Evolutionary conservation across 2,888 invertebrate species (phyloP), one percentile per base, ranked within the genome.

Genomic region (Axea sp.): DNA sequence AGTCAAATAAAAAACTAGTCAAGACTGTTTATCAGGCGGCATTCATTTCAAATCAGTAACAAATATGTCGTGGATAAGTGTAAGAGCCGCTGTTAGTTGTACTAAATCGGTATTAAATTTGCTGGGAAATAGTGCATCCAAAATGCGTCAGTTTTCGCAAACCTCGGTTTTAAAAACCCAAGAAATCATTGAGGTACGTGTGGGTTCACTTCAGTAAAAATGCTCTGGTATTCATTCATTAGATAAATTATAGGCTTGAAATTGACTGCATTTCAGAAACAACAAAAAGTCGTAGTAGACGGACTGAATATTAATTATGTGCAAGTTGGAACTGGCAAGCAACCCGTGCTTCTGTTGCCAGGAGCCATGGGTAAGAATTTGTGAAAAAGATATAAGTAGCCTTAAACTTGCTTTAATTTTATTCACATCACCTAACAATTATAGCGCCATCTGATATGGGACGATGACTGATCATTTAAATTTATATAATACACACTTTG

Each of bases 271-370:
- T 85, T 87, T 68, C 80, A 93, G 92, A 93, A 93, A 84, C 85
- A 90, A 14, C 43, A 37, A 17, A 92, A 91, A 86, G 87, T 93
- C 8, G 88, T 90, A 77, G 90, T 96, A 0, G 90, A 90, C 65
- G 90, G 90, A 4, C 81, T 90, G 26, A 87, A 89, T 11, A 89
- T 94, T 51, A 92, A 93, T 83, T 92, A 92, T 83, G 88, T 92
- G 1, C 89, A 89, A 83, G 85, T 88, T 26, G 91, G 91, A n/a
- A 82, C 67, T 22, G 91, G 90, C n/a, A 86, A 90, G 33, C 88
- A 89, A 77, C 82, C 89, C 14, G 84, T 96, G 0, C 86, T 96
- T 2, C 90, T 94, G 67, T 89, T 95, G 83, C 96, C 96, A 0
- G 96, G 96, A 28, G 94, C 94, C 0, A 84, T 96, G 19, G 96